phyloP scores from a whole-genome alignment of 2,888 invertebrate genomes.

The Diaperis boleti region DNA sequence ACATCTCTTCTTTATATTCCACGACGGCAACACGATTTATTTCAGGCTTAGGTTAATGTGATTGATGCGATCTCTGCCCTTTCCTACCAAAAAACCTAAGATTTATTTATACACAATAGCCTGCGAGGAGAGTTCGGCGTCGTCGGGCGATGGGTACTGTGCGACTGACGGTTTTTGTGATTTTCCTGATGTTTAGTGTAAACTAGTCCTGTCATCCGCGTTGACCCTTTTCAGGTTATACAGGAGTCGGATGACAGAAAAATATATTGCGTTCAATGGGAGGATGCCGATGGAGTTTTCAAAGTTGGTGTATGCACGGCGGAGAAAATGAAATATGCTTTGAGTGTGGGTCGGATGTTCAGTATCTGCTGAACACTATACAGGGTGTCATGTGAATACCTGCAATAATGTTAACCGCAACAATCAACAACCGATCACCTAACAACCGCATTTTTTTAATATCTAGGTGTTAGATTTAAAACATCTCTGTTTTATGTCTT shows the following conservation, averaged over 20 bases:
- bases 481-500: too few species aligned
- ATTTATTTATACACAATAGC: neutral
- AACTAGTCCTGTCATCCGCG: slow-evolving; percentile 1
- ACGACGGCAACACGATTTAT: slow-evolving; percentile 12
- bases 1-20: slow-evolving; percentile 27
- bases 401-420: too few species aligned
- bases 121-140: neutral
- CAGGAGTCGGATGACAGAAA: neutral
- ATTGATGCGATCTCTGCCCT: slow-evolving; percentile 9
- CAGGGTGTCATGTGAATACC: too few species aligned
- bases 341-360: too few species aligned
- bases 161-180: neutral
- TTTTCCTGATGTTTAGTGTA: slow-evolving; percentile 1
- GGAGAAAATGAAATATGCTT: too few species aligned
- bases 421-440: too few species aligned
- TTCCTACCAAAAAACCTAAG: neutral
- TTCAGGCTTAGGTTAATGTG: slow-evolving; percentile 23
- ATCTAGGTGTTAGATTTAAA: too few species aligned
- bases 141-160: slow-evolving; percentile 3
- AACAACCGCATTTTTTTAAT: too few species aligned
- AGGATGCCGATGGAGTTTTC: neutral
- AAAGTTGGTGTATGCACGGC: neutral
- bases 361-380: too few species aligned
- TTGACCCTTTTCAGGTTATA: slow-evolving; percentile 15
- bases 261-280: neutral